Percentiles rank a stretch among this genome's conserved stretches.
phyloP scores from a whole-genome alignment of 2,113 vertebrate species.

The Protobothrops mucrosquamatus region DNA sequence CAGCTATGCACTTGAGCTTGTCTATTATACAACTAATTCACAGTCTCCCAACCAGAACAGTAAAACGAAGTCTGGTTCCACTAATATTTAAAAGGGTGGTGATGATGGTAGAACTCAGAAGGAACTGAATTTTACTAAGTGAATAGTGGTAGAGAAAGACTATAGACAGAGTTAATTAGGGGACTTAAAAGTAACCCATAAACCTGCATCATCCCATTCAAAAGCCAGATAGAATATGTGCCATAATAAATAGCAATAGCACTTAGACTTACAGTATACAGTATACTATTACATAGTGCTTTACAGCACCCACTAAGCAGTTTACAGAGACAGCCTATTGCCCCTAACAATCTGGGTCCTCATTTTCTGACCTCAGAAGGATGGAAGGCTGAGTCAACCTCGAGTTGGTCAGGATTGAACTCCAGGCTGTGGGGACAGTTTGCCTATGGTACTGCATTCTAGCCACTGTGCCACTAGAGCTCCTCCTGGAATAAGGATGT shows the following conservation, averaged over 20 bases:
- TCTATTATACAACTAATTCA: slow-evolving; percentile 52
- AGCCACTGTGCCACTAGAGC: background rate
- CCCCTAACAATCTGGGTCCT: background rate
- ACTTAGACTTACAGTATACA: background rate
- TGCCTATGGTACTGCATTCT: background rate
- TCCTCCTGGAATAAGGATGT: background rate
- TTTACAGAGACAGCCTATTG: background rate
- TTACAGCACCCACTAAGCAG: background rate
- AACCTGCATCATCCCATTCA: background rate
- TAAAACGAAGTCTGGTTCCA: slow-evolving; percentile 1
- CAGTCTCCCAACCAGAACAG: slow-evolving; percentile 38
- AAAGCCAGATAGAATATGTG: background rate
- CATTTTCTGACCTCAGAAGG: background rate
- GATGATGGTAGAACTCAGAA: background rate
- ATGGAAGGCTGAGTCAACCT: background rate
- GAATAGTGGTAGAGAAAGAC: background rate
- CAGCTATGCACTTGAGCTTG: background rate
- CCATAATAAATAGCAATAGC: background rate
- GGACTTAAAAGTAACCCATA: background rate
- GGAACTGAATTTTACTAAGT: background rate
- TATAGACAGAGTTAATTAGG: slow-evolving; percentile 3
- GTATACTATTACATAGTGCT: background rate
- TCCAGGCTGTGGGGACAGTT: background rate
- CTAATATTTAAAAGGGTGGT: background rate
- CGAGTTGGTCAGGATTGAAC: background rate